Evolutionary conservation across 2,113 vertebrate genomes (phyloP).

Genomic region (Pterocles gutturalis): DNA sequence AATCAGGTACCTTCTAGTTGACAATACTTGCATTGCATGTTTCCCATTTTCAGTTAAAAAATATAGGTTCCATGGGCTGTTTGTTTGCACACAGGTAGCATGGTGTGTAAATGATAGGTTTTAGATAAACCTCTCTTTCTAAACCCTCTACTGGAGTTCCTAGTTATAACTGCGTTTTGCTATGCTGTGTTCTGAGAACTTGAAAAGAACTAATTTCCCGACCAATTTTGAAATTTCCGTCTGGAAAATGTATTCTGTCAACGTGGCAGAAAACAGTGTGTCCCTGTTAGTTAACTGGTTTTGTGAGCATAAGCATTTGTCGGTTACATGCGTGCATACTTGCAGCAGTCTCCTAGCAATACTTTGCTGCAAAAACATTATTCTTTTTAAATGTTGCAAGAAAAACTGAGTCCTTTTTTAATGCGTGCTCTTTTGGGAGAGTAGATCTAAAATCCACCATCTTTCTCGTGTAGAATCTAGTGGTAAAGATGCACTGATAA

Average conservation of each 20-base stretch:
- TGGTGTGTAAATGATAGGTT: not conserved
- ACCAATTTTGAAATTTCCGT: not conserved
- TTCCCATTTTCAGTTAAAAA: not conserved
- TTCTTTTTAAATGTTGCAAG: not conserved
- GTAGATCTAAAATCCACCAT: not conserved
- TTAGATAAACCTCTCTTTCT: not conserved
- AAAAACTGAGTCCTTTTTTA: not conserved
- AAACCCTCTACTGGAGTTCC: not conserved
- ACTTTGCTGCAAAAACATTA: not conserved
- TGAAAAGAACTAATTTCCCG: not conserved
- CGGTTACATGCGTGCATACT: accelerated
- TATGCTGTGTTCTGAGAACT: not conserved
- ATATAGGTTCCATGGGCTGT: not conserved
- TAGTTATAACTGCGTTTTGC: not conserved
- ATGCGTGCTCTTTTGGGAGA: accelerated
- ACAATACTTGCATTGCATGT: not conserved
- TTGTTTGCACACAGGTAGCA: not conserved
- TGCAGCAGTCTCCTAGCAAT: not conserved
- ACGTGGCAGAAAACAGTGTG: not conserved
- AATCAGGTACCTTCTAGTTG: not conserved
- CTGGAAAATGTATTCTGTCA: not conserved
- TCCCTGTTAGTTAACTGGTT: not conserved
- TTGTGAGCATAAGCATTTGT: not conserved
- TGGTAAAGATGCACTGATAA: not conserved
- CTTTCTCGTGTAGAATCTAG: not conserved